These are phyloP conservation scores for Matsumurasca onukii DNA, from an alignment of 1,140 invertebrate genomes.

Conservation along the genomic window DNA sequence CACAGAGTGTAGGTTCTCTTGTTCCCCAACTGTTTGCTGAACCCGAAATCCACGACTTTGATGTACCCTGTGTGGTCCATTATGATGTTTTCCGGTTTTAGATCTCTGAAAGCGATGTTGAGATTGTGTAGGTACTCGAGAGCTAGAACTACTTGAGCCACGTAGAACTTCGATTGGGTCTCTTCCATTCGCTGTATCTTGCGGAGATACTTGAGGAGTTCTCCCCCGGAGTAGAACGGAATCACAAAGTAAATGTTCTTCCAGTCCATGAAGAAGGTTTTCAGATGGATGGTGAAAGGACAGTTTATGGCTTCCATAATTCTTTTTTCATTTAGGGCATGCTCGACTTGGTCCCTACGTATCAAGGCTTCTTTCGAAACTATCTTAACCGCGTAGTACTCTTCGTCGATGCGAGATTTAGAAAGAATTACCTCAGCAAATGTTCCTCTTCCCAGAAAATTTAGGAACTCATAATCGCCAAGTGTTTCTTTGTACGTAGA, in stretches of 20 bases:
- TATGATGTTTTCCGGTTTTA: constrained; percentile 96
- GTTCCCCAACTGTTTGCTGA: constrained; percentile 29
- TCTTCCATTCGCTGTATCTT: constrained; percentile 71
- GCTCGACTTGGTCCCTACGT: constrained; percentile 80
- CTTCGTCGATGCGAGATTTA: constrained; percentile 54
- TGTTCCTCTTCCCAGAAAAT: constrained; percentile 84
- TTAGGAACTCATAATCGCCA: constrained; percentile 56
- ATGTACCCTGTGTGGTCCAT: constrained; percentile 78
- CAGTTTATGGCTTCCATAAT: constrained; percentile 78
- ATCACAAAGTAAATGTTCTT: constrained; percentile 79
- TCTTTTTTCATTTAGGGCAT: constrained; percentile 83
- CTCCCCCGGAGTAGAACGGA: constrained; percentile 79
- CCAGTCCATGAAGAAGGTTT: constrained; percentile 85
- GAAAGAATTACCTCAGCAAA: constrained; percentile 87
- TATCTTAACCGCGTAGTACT: constrained; percentile 88
- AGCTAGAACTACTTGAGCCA: constrained; percentile 85
- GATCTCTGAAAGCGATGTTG: constrained; percentile 87
- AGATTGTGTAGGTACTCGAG: constrained; percentile 94
- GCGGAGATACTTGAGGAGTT: constrained; percentile 74
- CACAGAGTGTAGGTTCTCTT: constrained; percentile 85
- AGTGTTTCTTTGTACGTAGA: neutral
- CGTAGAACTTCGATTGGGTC: constrained; percentile 83
- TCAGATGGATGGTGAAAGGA: constrained; percentile 81
- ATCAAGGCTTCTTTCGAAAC: constrained; percentile 86
- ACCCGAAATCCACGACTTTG: constrained; percentile 36